Base-by-base conservation (phyloP, 2,113 vertebrate species). In the Chelonoidis abingdonii region DNA sequence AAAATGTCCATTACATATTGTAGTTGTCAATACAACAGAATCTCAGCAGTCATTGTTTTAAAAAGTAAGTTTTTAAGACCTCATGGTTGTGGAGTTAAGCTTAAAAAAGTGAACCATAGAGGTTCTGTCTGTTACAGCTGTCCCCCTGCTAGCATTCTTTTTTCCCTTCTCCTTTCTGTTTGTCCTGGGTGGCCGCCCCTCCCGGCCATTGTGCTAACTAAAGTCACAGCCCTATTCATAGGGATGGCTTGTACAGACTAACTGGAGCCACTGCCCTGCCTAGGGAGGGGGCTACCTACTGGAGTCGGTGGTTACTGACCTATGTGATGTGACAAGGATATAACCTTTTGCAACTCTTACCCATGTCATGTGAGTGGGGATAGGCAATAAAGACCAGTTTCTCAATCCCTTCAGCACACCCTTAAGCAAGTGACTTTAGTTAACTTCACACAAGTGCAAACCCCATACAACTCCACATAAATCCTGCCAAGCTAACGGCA, bases 321-420 rank as follows among this genome's bases (percentile, higher is more conserved):
- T 35, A 31, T 24, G 16, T n/a, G 0, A 0, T 16, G 69, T 62
- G 78, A 21, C 65, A 72, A 38, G 10, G 65, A 35, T 69, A n/a
- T 35, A 35, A 35, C 62, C 8, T n/a, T n/a, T 69, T 69, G 57
- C 21, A 59, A 54, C 31, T 25, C 25, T 41, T 44, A 10, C 31
- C 25, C 31, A 27, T 24, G 16, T n/a, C 0, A 0, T 16, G 47
- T 62, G 78, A 24, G 17, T 3, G 44, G 17, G 82, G 38, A 13
- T 44, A 47, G 41, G 38, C 25, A 25, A 47, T 78, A 78, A 47
- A 14, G 17, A 10, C 38, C 4, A 0, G 0, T n/a, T 62, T 88
- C 82, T 52, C 24, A 80, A 38, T 62, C 5, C 53, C 83, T 27
- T 21, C 6, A 8, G 31, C 75, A 50, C 2, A 31, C 59, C 56